Evolutionary conservation across 2,797 vertebrate species (phyloP).

Genomic region (Acropternis orthonyx): DNA sequence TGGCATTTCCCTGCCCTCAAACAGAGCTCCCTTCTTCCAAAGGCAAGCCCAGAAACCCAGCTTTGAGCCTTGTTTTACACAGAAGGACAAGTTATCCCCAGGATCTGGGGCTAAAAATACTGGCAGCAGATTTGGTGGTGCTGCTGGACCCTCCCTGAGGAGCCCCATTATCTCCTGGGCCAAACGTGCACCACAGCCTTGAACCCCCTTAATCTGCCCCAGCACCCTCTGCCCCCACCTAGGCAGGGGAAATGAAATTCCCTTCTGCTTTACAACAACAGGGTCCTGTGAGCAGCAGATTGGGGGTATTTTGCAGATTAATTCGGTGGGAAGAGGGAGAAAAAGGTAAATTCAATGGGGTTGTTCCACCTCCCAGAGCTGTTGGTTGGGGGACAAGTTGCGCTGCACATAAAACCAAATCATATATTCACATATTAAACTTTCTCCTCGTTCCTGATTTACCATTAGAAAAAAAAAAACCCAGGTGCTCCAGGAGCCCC

Average conservation of each 20-base stretch:
- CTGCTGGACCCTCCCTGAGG: background rate
- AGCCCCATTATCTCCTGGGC: background rate
- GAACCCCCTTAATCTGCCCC: background rate
- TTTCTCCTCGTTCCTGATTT: rapidly evolving
- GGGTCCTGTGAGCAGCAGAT: background rate
- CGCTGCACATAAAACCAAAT: background rate
- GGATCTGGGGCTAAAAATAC: background rate
- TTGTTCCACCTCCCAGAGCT: rapidly evolving
- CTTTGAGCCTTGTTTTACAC: rapidly evolving
- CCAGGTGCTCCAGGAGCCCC: background rate
- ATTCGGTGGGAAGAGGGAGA: rapidly evolving
- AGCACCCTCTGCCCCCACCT: constrained; percentile 8
- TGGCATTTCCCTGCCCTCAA: background rate
- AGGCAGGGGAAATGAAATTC: background rate
- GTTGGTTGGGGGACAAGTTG: rapidly evolving
- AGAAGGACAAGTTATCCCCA: background rate
- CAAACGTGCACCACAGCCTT: rapidly evolving
- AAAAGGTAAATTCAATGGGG: rapidly evolving
- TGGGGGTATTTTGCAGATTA: background rate
- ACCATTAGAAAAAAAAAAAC: background rate
- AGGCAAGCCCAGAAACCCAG: background rate
- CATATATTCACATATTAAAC: background rate
- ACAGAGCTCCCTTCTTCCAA: background rate
- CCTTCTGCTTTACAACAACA: background rate
- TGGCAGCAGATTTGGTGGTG: background rate